Base-by-base conservation (phyloP, 2,797 vertebrate species). In the Sebastes baramenuke region DNA sequence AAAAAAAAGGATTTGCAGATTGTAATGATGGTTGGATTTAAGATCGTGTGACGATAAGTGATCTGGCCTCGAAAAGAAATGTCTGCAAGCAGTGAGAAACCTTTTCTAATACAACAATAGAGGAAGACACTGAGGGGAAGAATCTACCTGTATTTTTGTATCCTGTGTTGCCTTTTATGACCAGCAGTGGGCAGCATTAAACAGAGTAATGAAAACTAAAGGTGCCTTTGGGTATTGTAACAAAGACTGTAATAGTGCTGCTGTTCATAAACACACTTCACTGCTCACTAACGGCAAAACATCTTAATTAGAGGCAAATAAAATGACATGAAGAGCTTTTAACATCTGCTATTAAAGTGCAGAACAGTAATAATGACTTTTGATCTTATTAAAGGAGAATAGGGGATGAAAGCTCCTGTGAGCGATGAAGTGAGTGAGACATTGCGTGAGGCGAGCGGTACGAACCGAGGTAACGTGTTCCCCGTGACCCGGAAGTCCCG, bases 381-480 rank as follows among this genome's bases (percentile, higher is more conserved):
- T 46, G 7, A 11, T 55, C 38, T 22, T 14, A 27, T 59, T 38
- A 54, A 20, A 8, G 49, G 34, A 32, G 1, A n/a, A 49, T 8
- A 52, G 11, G 16, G 16, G 30, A 16, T 16, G 30, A 11, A 3
- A 2, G 36, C 18, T 27, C 5, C 34, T 56, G 59, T 4, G 27
- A 54, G 4, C 0, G 27, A 1, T 32, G 0, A 7, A 49, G 18
- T 6, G 32, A 27, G 36, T 1, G 3, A 8, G 20, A 29, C 14
- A 5, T 7, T 3, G 11, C 9, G 10, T 2, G 2, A 55, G 24
- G 46, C 3, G 72, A 12, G 32, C 0, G 0, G 14, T 5, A 72
- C 91, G 93, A 66, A 99, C 98, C 98, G 98, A 90, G 98, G 98
- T 92, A 99, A 95, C 0, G 97, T 98, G 90, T 98, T 98, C 92